Conservation (phyloP, 2,797 vertebrate species). For the Helostoma temminkii region DNA sequence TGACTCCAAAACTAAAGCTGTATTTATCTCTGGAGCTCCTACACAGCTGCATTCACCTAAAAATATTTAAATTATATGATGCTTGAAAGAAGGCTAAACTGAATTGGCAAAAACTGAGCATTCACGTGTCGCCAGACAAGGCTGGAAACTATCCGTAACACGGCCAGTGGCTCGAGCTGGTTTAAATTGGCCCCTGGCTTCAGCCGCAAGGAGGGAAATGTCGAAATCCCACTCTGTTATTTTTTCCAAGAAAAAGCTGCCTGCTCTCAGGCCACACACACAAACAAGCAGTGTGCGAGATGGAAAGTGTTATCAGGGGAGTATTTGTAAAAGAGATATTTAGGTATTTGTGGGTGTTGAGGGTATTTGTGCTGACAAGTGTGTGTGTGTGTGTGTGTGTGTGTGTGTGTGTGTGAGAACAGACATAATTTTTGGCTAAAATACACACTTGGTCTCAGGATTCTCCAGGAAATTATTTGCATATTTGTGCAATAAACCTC, state of each 20-base stretch:
- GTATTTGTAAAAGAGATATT: slow-evolving; percentile 60
- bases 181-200: slow-evolving; percentile 28
- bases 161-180: slow-evolving; percentile 23
- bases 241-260: slow-evolving; percentile 50
- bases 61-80: slow-evolving; percentile 73
- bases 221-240: slow-evolving; percentile 72
- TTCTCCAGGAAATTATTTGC: slow-evolving; percentile 79
- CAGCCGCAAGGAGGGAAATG: slow-evolving; percentile 47
- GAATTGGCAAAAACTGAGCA: slow-evolving; percentile 18
- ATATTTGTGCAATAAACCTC: slow-evolving; percentile 75
- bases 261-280: slow-evolving; percentile 50
- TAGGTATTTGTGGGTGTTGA: slow-evolving; percentile 54
- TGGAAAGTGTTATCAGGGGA: slow-evolving; percentile 50
- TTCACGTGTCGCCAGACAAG: slow-evolving; percentile 53
- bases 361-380: slow-evolving; percentile 46
- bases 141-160: slow-evolving; percentile 33
- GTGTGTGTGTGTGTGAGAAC: too few species aligned
- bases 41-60: slow-evolving; percentile 35
- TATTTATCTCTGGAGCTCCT: slow-evolving; percentile 58
- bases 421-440: slow-evolving; percentile 39
- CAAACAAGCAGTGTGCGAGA: slow-evolving; percentile 54
- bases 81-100: slow-evolving; percentile 29
- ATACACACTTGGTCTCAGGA: slow-evolving; percentile 64
- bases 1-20: slow-evolving; percentile 35
- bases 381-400: slow-evolving; percentile 23